Percentiles rank a stretch among this genome's conserved stretches.
Evolutionary conservation across 1,140 invertebrate genomes (phyloP).

Genomic region (Bombus ignitus): DNA sequence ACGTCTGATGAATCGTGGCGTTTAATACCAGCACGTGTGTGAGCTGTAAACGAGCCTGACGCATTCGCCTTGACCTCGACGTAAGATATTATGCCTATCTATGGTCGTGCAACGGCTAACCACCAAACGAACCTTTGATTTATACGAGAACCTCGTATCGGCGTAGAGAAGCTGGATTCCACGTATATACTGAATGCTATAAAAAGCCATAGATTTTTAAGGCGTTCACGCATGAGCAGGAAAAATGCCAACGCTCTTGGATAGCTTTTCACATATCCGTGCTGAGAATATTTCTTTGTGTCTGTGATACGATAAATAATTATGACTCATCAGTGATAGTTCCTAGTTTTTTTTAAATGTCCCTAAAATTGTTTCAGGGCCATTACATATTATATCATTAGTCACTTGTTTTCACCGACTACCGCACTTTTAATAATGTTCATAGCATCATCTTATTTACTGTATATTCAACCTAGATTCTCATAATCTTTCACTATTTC

Average conservation of each 20-base stretch:
- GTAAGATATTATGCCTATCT: slow-evolving; percentile 70
- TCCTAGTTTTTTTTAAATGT: no score
- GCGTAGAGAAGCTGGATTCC: slow-evolving; percentile 40
- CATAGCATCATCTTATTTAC: no score
- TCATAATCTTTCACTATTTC: no score
- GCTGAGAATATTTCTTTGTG: background rate
- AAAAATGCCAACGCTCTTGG: background rate
- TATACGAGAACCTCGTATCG: slow-evolving; percentile 62
- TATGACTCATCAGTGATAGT: no score
- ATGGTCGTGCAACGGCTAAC: slow-evolving; percentile 58
- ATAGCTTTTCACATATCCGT: background rate
- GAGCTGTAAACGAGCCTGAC: slow-evolving; percentile 69
- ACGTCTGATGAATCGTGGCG: slow-evolving; percentile 61
- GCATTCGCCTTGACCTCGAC: slow-evolving; percentile 71
- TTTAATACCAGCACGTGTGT: slow-evolving; percentile 67
- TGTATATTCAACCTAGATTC: no score
- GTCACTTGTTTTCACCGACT: no score
- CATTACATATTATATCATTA: no score
- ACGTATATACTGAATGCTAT: background rate
- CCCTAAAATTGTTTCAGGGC: no score
- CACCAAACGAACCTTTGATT: slow-evolving; percentile 74
- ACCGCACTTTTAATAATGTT: no score
- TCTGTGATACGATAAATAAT: no score
- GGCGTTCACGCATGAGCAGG: no score
- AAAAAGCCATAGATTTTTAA: slow-evolving; percentile 24